phyloP scores from a whole-genome alignment of 2,113 vertebrate genomes.

The zebrafish (Danio rerio) region GRCz12tu NC_133179.1:25677001-25677500 shows the following conservation, averaged over 20 bases:
- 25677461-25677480: conserved; percentile 36
- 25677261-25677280: conserved; percentile 64
- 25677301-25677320: conserved; percentile 50
- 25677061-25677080: conserved; percentile 43
- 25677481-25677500: conserved; percentile 40
- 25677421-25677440: conserved; percentile 22
- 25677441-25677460: conserved; percentile 23
- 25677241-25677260: conserved; percentile 61
- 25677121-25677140: conserved; percentile 68
- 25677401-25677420: neutral
- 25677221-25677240: conserved; percentile 71
- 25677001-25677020: conserved; percentile 35
- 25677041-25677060: conserved; percentile 39
- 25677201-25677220: conserved; percentile 69
- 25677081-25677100: conserved; percentile 63
- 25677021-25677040: conserved; percentile 55
- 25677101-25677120: conserved; percentile 74
- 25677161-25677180: conserved; percentile 56
- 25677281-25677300: conserved; percentile 53
- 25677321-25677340: conserved; percentile 80
- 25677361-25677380: conserved; percentile 76
- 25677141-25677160: conserved; percentile 57
- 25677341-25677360: conserved; percentile 60
- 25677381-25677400: conserved; percentile 73
- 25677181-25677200: conserved; percentile 57